These are phyloP conservation scores for Ferdinandea cuprea DNA, from an alignment of 2,888 invertebrate species.

Conservation along the genomic window DNA sequence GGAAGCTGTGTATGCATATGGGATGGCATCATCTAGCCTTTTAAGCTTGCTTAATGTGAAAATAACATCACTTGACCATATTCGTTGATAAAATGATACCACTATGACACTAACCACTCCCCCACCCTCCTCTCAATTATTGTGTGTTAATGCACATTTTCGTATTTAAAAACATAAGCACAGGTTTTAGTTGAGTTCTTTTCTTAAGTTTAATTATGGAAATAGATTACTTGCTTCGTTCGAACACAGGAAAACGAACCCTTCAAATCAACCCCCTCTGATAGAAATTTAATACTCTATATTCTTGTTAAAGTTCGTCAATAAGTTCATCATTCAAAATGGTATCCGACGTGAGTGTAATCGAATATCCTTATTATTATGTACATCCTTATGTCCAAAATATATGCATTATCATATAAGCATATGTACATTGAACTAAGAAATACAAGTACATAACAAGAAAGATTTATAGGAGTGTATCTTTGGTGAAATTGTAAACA, in stretches of 20 bases:
- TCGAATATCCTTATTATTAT: background rate
- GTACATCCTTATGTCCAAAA: background rate
- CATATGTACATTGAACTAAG: background rate
- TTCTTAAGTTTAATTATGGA: background rate
- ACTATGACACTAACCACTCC: too few species aligned
- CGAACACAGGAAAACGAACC: background rate
- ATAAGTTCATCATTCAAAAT: constrained; percentile 5
- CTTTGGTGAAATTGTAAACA: background rate
- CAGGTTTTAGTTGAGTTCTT: too few species aligned
- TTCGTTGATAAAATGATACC: too few species aligned
- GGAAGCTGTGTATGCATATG: too few species aligned
- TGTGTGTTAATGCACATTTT: too few species aligned
- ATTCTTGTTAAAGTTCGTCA: background rate
- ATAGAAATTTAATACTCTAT: background rate
- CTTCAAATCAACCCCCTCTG: background rate
- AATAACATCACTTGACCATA: too few species aligned
- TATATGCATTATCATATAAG: background rate
- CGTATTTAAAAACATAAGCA: too few species aligned
- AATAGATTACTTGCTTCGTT: background rate
- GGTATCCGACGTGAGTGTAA: background rate
- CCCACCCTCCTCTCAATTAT: too few species aligned
- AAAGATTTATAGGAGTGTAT: background rate
- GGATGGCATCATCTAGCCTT: too few species aligned
- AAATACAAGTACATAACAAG: background rate
- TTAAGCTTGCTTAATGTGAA: too few species aligned